Base-by-base conservation (phyloP, 2,888 invertebrate genomes). In the Patella pellucida region DNA sequence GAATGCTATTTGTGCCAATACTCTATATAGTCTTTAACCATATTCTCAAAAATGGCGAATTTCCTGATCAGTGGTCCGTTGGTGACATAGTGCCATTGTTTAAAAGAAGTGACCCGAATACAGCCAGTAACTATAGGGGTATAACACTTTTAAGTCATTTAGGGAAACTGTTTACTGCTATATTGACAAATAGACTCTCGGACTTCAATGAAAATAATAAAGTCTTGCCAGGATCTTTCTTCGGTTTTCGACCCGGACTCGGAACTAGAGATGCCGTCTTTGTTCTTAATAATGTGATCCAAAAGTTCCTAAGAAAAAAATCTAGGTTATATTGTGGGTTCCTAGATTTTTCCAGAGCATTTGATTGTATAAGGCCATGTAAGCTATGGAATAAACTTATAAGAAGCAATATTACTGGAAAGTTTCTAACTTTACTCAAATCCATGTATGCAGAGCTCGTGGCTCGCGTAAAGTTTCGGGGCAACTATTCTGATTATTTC, bases 41-140 rank as follows among this genome's bases (percentile, higher is more conserved):
- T 23, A 41, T 69, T 27, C 23, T 69, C 3, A 69, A 19, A 5
- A 69, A 27, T 15, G 69, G 69, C 15, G 11, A 41, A 19, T 27
- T 15, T 11, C 69, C 69, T 7, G 69, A 69, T 11, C 31, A 41
- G 69, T 69, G 69, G 69, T n/a, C 69, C 16, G 23, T 69, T 5
- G 69, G 69, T 15, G 23, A 41, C 31, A 69, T 69, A 16, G 23
- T 69, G 23, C 69, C 69, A 5, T 41, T 69, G 11, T 69, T 19
- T 23, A 69, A 69, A 23, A 69, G n/a, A n/a, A n/a, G n/a, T n/a
- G n/a, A n/a, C n/a, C n/a, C n/a, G n/a, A n/a, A n/a, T n/a, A n/a
- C n/a, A 69, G 69, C 51, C 50, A 50, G 23, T 14, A 71, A 71
- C n/a, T 71, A 71, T 52, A 71, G 51, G 52, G 71, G 71, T 23